Evolutionary conservation across 2,888 invertebrate genomes (phyloP), one percentile per base, ranked within the genome.

Genomic region (Leptinotarsa haldemani): DNA sequence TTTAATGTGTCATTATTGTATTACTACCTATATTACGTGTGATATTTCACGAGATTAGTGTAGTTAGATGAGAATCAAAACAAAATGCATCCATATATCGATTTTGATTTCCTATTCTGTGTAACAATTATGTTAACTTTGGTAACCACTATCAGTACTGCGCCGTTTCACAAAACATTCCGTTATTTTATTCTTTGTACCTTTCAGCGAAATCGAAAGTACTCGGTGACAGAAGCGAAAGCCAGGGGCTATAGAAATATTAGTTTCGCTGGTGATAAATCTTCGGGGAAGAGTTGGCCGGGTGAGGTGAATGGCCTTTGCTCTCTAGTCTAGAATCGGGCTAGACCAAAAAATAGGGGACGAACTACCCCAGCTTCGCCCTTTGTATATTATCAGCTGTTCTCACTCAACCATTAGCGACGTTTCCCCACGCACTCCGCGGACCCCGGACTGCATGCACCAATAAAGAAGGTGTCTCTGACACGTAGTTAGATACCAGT

Each of bases 291-390:
- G 53, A 56, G 56, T 61, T 68, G 68, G 46, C 16, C 18, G 67
- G 56, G 56, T 30, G 80, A 82, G 56, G 56, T 30, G 80, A 82
- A 81, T 79, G 81, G 69, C 81, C 82, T 79, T 76, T 73, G 66
- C 72, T 75, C 71, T 76, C 73, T 78, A 77, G 80, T 80, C 80
- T 77, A 78, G 76, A 65, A 71, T 65, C 74, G 77, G 73, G 75
- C 77, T 81, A 80, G 81, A 80, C 79, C 77, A 77, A 77, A 77
- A 76, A 71, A 73, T 75, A 76, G 79, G 80, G 80, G 78, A 75
- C 73, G 69, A 73, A 72, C 71, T 73, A 76, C 76, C 78, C 79
- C 71, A 73, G 76, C 73, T 71, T 69, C 72, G 72, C 72, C 76
- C 77, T 81, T 82, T 82, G 81, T 82, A 80, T 80, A 47, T 65